A percentile compares a stretch with the other conserved stretches of the same genome.
phyloP scores from a whole-genome alignment of 2,113 vertebrate genomes.

The Ictidomys tridecemlineatus region DNA sequence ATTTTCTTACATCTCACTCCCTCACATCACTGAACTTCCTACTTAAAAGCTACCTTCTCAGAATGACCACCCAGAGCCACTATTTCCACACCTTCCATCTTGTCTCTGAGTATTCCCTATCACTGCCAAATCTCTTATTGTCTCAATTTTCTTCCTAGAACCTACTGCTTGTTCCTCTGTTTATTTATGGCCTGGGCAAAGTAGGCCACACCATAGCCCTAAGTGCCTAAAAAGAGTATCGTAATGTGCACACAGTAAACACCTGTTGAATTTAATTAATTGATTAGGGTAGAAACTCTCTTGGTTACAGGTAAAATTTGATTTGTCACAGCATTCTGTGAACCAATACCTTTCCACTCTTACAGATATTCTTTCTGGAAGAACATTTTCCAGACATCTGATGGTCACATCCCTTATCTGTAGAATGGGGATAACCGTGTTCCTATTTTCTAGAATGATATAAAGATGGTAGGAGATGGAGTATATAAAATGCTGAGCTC shows the following conservation, averaged over 20 bases:
- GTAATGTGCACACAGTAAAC: neutral
- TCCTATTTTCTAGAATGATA: neutral
- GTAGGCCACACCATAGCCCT: neutral
- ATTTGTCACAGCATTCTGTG: neutral
- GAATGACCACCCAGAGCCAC: neutral
- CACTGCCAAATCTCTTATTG: neutral
- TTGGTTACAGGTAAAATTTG: neutral
- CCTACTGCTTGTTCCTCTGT: neutral
- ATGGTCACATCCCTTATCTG: neutral
- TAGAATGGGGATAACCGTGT: neutral
- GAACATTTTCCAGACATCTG: neutral
- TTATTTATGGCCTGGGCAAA: neutral
- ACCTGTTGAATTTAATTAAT: neutral
- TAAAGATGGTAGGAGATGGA: neutral
- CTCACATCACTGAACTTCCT: neutral
- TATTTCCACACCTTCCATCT: neutral
- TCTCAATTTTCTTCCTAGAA: slow-evolving; percentile 13
- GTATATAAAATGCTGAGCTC: neutral
- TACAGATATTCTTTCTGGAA: neutral
- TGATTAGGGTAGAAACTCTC: neutral
- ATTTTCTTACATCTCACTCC: neutral
- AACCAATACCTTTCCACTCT: neutral
- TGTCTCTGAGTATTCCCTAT: neutral
- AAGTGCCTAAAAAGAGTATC: neutral
- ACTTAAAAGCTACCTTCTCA: neutral